Base-by-base conservation (phyloP, 2,113 vertebrate species). In the Microcebus tavaratra region DNA sequence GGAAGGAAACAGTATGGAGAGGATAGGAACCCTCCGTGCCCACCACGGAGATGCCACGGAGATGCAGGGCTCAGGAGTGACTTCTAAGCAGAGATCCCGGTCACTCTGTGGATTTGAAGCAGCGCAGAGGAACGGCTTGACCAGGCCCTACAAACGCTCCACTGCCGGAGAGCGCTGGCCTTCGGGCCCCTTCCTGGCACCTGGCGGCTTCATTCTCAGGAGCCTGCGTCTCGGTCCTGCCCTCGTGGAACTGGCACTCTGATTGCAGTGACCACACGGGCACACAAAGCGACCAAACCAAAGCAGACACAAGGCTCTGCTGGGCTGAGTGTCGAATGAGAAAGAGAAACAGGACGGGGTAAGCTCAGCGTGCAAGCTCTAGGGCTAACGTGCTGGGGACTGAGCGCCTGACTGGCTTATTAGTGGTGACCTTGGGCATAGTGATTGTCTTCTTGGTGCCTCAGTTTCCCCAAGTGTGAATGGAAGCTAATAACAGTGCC, bases 161-260 rank as follows among this genome's bases (percentile, higher is more conserved):
- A 0, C 4, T 34, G 79, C 3, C 7, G 63, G 23, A n/a, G 42
- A 68, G 14, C 0, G 1, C 1, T 1, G 14, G 53, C 5, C 45
- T 17, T 7, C 4, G 9, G 14, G 27, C 18, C 29, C 31, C n/a
- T 39, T 17, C 5, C 27, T 2, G n/a, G 1, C 1, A 15, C 14
- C 27, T 27, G 15, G 3, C 3, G 10, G 6, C 67, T 42, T 90
- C 45, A 14, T 68, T 3, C 17, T 27, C 23, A 73, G 59, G 11
- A 76, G 78, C 5, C 39, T n/a, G 23, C 34, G 18, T 59, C 5
- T 4, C 2, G 36, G 23, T 21, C 3, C 8, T 50, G 36, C 2
- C 6, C 59, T 25, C 68, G 1, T 2, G 31, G 34, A 21, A 20
- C 21, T n/a, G n/a, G 20, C 29, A 36, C 29, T 55, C 34, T 61